Conservation (phyloP, 2,797 vertebrate genomes). For the Sylvia borin region DNA sequence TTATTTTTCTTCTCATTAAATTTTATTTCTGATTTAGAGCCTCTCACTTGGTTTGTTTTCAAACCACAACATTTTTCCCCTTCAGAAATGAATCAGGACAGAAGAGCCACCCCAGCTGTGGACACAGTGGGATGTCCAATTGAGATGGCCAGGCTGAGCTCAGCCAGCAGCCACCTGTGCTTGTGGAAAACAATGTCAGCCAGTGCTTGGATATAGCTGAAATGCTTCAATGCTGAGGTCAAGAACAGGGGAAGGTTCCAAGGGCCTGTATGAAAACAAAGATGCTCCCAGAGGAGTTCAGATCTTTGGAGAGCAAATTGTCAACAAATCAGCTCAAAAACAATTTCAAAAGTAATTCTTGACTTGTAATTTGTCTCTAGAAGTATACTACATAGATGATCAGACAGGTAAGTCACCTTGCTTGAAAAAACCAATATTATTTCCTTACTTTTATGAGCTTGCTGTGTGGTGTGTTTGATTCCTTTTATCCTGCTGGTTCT, state of each 20-base stretch:
- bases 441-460: neutral
- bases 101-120: neutral
- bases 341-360: neutral
- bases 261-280: neutral
- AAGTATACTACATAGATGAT: neutral
- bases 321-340: neutral
- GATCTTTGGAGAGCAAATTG: neutral
- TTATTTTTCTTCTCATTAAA: too few relatives aligned
- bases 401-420: neutral
- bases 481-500: neutral
- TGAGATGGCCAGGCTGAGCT: neutral
- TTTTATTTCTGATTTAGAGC: too few relatives aligned
- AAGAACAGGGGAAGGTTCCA: neutral
- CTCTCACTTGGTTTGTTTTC: too few relatives aligned
- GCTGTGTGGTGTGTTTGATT: neutral
- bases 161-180: neutral
- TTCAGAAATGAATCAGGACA: neutral
- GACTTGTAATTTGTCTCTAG: neutral
- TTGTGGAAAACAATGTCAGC: neutral
- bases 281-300: neutral
- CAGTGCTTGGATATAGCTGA: neutral
- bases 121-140: neutral
- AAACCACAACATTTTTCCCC: too few relatives aligned
- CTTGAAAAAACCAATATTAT: neutral
- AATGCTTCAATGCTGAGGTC: neutral